A percentile compares a stretch with the other conserved stretches of the same genome.
Evolutionary conservation across 2,113 vertebrate species (phyloP).

Genomic region (Acinonyx jubatus): DNA sequence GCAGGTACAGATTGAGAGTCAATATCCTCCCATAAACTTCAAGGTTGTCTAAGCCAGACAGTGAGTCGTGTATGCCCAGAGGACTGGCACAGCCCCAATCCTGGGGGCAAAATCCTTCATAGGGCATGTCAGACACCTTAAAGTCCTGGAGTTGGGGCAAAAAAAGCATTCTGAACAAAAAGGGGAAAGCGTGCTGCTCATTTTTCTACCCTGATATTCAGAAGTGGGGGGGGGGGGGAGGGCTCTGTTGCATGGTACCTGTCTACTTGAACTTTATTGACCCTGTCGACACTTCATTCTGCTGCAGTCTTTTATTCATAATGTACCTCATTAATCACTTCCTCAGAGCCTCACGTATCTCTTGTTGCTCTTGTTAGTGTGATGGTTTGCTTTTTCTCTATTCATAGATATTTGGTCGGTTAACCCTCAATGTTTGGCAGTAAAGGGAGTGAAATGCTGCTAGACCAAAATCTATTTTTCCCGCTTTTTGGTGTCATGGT

Average conservation of each 20-base stretch:
- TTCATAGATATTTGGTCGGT: not conserved
- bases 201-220: not conserved
- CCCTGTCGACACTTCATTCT: fast-evolving
- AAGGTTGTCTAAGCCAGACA: not conserved
- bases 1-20: not conserved
- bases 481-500: fast-evolving
- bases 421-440: not conserved
- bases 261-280: not conserved
- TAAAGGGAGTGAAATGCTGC: not conserved
- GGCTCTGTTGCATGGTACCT: fast-evolving
- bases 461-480: not conserved
- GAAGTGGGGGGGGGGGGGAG: not conserved
- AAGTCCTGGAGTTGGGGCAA: not conserved
- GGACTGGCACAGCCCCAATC: not conserved
- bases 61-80: not conserved
- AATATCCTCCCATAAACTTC: not conserved
- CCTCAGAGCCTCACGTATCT: not conserved
- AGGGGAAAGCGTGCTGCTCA: not conserved
- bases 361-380: not conserved
- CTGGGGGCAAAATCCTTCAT: not conserved
- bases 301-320: fast-evolving
- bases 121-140: not conserved
- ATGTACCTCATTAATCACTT: not conserved
- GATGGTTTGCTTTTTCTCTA: not conserved
- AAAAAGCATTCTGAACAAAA: not conserved